Evolutionary conservation across 30 jellyfish, hydroid and myxozoan species (phyloP).

Genomic region (Catostylus mosaicus): DNA sequence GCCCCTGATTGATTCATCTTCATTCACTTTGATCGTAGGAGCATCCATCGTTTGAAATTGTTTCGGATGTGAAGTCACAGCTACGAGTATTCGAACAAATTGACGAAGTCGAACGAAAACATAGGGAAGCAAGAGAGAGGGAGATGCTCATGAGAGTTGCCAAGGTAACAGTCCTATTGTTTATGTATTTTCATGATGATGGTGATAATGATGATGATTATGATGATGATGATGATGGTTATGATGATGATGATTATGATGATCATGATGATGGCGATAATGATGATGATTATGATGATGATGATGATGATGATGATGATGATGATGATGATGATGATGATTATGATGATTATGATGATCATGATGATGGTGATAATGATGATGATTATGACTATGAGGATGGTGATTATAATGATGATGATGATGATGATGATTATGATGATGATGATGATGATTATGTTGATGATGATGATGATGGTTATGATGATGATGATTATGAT

Average conservation of each 20-base stretch:
- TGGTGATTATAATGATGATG: background rate
- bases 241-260: background rate
- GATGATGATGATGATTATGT: background rate
- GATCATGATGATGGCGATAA: background rate
- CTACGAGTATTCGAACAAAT: slow-evolving; percentile 93
- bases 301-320: background rate
- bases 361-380: background rate
- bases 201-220: background rate
- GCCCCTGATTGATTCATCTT: too few relatives aligned
- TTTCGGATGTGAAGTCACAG: slow-evolving; percentile 92
- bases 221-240: background rate
- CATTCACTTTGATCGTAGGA: too few relatives aligned
- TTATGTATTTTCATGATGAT: background rate
- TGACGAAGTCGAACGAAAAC: slow-evolving; percentile 98
- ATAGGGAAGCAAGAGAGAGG: slow-evolving; percentile 97
- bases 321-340: background rate
- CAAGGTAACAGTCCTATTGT: slow-evolving; percentile 49
- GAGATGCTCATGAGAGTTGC: slow-evolving; percentile 99
- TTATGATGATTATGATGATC: background rate
- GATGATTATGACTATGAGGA: background rate
- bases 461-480: background rate
- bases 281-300: background rate
- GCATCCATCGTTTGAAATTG: slow-evolving; percentile 82
- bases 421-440: background rate
- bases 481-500: slow-evolving; percentile 84